Base-by-base conservation (phyloP, 2,797 vertebrate genomes). In the Darevskia nairensis region DNA sequence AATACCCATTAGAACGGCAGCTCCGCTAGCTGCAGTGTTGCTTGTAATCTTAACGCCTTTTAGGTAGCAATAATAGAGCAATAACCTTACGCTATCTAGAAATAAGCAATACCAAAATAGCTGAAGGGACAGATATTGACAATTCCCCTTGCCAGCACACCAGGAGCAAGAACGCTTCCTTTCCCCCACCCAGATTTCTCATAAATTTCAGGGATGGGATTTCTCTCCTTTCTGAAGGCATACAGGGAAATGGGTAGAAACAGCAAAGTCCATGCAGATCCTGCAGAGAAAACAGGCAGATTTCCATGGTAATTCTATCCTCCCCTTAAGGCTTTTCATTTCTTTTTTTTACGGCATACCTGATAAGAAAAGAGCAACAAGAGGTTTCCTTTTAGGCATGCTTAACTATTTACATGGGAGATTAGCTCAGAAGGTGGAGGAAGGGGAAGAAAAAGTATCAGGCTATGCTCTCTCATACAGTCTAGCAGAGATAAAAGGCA, bases 21-120 rank as follows among this genome's bases (percentile, higher is more conserved):
- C 61, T 91, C 87, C 94, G 88, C 96, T 93, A 92, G 92, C 91
- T 93, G 89, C 88, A 95, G 92, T 92, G 95, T 75, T 95, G 92
- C 96, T 96, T 96, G 94, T 92, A 95, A 95, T 95, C 89, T 94
- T 94, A 94, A 95, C 92, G 87, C 32, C 46, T 94, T 95, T 95
- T 76, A 93, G 71, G 83, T 75, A 92, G 88, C 44, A 92, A 89
- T 92, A 93, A 96, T 95, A 94, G 80, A 92, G 88, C 81, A 95
- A 92, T 95, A 90, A 94, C 95, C 95, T 93, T 92, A 44, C 92
- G 93, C 89, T 69, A 79, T 93, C 96, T 94, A 92, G 86, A 92
- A 93, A 68, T 92, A 88, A 89, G 81, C 78, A 92, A 50, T 84
- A 86, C 2, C 88, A 90, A 96, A 92, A 93, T 66, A 94, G 92